Percentiles rank a stretch among this genome's conserved stretches.
Conservation (phyloP, 2,888 invertebrate species). For the Dione juno region DNA sequence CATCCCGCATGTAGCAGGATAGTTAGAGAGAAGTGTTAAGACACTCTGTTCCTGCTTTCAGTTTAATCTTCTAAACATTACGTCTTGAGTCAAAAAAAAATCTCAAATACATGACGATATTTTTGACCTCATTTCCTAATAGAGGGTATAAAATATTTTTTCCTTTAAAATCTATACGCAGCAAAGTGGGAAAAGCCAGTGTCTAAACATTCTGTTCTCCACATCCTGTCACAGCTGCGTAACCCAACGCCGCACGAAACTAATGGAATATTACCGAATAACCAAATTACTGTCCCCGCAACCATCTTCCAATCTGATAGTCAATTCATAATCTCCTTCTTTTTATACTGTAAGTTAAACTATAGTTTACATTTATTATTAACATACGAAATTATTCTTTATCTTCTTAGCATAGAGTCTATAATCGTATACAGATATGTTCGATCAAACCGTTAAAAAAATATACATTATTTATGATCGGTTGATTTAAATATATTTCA, state of each 20-base stretch:
- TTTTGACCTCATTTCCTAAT: too few relatives aligned
- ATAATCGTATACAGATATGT: neutral
- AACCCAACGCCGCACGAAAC: neutral
- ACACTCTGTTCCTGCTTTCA: neutral
- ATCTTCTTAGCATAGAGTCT: neutral
- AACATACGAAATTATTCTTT: neutral
- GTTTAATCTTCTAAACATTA: too few relatives aligned
- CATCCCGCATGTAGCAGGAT: neutral
- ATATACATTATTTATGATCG: neutral
- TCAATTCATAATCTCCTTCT: constrained; percentile 23
- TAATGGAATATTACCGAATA: constrained; percentile 59
- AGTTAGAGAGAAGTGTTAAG: neutral
- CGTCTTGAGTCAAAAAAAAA: too few relatives aligned
- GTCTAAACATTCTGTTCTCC: neutral
- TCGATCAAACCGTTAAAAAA: too few relatives aligned
- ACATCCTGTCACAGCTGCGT: neutral
- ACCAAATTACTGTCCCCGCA: constrained; percentile 68
- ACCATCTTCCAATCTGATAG: constrained; percentile 70
- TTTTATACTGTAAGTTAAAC: constrained; percentile 47
- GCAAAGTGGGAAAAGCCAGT: neutral
- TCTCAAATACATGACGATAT: too few relatives aligned
- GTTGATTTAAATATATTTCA: constrained; percentile 27
- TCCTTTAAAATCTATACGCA: too few relatives aligned
- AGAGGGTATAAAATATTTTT: too few relatives aligned
- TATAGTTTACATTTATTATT: neutral